These are phyloP conservation scores for Cheilosia variabilis DNA, from an alignment of 2,888 invertebrate species.

Conservation along the genomic window DNA sequence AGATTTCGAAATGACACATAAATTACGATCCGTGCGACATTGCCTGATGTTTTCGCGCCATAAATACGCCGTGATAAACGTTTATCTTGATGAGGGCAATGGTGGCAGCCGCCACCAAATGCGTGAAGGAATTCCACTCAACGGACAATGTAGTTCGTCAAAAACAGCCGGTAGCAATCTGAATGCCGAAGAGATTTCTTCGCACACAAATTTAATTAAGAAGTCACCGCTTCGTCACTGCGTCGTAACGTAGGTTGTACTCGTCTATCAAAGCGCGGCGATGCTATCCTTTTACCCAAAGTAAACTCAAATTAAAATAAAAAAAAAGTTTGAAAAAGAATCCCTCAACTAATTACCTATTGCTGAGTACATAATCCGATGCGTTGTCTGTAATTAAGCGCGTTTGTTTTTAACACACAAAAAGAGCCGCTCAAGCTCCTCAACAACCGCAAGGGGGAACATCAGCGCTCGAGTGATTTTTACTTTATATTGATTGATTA, in stretches of 20 bases:
- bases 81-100: conserved; percentile 41
- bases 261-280: conserved; percentile 35
- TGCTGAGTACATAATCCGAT: conserved; percentile 57
- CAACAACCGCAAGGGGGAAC: background rate
- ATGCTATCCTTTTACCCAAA: conserved; percentile 55
- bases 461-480: conserved; percentile 41
- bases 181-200: conserved; percentile 28
- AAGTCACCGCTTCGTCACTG: conserved; percentile 41
- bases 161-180: conserved; percentile 27
- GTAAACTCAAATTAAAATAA: conserved; percentile 51
- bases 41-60: conserved; percentile 47
- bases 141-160: conserved; percentile 11
- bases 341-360: conserved; percentile 48
- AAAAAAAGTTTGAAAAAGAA: conserved; percentile 1
- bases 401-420: conserved; percentile 19
- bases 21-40: conserved; percentile 52
- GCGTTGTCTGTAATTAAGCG: conserved; percentile 40
- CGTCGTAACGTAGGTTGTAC: background rate
- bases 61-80: conserved; percentile 55
- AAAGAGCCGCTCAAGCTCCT: conserved; percentile 11
- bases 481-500: conserved; percentile 70
- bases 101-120: conserved; percentile 17
- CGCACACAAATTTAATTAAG: conserved; percentile 37
- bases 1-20: conserved; percentile 58
- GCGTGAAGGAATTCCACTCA: conserved; percentile 52